These are phyloP conservation scores for Mesoclemmys tuberculata DNA, from an alignment of 2,113 vertebrate species.

Conservation along the genomic window DNA sequence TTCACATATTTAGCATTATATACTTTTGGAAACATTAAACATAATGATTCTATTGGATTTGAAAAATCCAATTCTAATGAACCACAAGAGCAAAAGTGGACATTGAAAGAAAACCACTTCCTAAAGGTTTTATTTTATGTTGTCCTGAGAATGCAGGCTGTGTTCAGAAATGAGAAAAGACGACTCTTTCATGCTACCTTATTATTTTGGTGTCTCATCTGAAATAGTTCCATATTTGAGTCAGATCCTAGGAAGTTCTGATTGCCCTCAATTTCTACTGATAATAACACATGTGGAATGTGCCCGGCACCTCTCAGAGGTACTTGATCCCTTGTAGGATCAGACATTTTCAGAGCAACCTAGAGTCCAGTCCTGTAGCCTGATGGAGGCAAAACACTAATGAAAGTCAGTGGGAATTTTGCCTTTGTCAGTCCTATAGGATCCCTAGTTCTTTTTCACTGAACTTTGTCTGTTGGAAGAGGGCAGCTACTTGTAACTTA, in stretches of 20 bases:
- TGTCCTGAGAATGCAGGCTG: not conserved
- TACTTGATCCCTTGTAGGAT: not conserved
- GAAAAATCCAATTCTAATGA: not conserved
- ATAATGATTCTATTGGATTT: not conserved
- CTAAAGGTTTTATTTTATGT: not conserved
- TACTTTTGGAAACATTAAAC: not conserved
- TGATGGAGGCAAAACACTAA: not conserved
- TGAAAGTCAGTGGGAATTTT: not conserved
- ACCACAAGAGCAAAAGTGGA: not conserved
- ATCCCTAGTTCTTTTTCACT: not conserved
- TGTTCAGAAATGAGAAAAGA: not conserved
- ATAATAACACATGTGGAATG: not conserved
- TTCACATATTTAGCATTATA: not conserved
- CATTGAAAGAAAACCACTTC: not conserved
- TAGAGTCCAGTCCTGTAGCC: not conserved
- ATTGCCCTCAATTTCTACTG: not conserved
- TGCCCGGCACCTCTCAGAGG: not conserved
- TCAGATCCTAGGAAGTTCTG: not conserved
- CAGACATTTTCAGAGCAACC: not conserved
- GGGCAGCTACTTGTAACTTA: not conserved
- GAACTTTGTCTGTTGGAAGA: not conserved
- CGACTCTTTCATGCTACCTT: not conserved
- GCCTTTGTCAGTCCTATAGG: not conserved
- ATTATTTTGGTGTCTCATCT: not conserved
- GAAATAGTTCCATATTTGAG: not conserved